These are phyloP conservation scores for Drepana falcataria DNA, from an alignment of 2,888 invertebrate species.

Conservation along the genomic window DNA sequence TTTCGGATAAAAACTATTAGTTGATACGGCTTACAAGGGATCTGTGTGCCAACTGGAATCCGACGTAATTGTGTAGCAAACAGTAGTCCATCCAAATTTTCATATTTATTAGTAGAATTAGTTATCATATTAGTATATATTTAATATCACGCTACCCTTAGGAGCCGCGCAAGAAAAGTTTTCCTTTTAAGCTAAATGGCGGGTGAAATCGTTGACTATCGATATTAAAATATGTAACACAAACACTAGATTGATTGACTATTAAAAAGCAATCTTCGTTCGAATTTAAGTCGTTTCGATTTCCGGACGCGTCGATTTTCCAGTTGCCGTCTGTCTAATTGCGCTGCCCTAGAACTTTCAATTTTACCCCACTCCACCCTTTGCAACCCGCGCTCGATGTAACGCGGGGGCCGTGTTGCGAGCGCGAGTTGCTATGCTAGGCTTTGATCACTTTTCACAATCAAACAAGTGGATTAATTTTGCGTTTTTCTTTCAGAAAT, in stretches of 20 bases:
- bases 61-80: too few species aligned
- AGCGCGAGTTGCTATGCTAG: slow-evolving; percentile 8
- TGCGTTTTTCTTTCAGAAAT: background rate
- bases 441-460: slow-evolving; percentile 23
- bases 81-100: too few species aligned
- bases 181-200: too few species aligned
- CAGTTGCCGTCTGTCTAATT: slow-evolving; percentile 36
- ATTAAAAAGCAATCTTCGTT: slow-evolving; percentile 6
- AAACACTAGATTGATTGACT: background rate
- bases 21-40: too few species aligned
- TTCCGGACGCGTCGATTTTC: slow-evolving; percentile 29
- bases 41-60: too few species aligned
- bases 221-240: too few species aligned
- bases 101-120: too few species aligned
- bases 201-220: too few species aligned
- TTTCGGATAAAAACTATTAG: too few species aligned
- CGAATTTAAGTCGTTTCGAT: slow-evolving; percentile 25
- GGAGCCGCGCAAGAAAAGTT: too few species aligned
- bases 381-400: slow-evolving; percentile 14
- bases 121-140: too few species aligned
- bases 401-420: slow-evolving; percentile 14
- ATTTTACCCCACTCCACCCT: slow-evolving; percentile 20
- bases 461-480: slow-evolving; percentile 3
- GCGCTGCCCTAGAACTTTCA: slow-evolving; percentile 43
- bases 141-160: too few species aligned